Percentiles rank a stretch among this genome's conserved stretches.
phyloP scores from a whole-genome alignment of 1,140 invertebrate species.

The Brevipalpus yothersi region DNA sequence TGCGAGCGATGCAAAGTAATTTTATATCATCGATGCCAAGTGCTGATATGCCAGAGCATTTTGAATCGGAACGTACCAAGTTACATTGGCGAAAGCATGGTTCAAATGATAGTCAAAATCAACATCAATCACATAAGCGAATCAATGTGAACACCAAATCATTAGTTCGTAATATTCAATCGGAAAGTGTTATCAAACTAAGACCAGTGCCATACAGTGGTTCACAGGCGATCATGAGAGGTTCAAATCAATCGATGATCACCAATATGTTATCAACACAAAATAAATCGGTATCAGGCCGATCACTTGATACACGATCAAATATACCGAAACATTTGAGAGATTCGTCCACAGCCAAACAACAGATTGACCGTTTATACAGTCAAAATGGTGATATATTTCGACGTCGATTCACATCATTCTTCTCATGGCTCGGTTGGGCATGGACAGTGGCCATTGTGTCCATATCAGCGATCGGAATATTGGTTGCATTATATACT shows the following conservation, averaged over 20 bases:
- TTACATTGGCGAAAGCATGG: too few relatives aligned
- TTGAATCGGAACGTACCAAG: not conserved
- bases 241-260: not conserved
- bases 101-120: too few relatives aligned
- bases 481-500: slow-evolving; percentile 20
- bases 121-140: too few relatives aligned
- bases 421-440: slow-evolving; percentile 17
- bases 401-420: slow-evolving; percentile 7
- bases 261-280: not conserved
- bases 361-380: not conserved
- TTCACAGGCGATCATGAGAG: not conserved
- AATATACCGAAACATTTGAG: not conserved
- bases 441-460: slow-evolving; percentile 19
- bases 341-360: not conserved
- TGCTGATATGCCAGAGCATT: not conserved
- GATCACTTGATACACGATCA: not conserved
- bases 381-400: not conserved
- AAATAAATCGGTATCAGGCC: not conserved
- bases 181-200: too few relatives aligned
- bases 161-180: too few relatives aligned
- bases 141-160: too few relatives aligned
- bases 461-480: slow-evolving; percentile 16
- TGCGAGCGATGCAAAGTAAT: too few relatives aligned
- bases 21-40: too few relatives aligned
- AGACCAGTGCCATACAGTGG: too few relatives aligned